Evolutionary conservation across 1,140 invertebrate genomes (phyloP).

Genomic region (Brachionus asplanchnoidis): DNA sequence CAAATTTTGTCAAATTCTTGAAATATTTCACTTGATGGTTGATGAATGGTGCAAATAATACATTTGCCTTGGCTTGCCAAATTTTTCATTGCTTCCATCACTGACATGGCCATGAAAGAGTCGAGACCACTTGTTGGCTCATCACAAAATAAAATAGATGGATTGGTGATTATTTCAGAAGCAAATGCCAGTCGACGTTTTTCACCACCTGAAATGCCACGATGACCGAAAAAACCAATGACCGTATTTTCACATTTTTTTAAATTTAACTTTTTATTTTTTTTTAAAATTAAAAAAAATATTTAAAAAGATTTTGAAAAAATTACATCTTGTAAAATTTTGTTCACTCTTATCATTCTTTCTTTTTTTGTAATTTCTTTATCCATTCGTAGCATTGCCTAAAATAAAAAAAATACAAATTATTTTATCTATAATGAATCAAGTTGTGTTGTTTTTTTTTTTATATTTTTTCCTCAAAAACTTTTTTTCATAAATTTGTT

Average conservation of each 20-base stretch:
- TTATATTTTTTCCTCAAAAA: too few relatives aligned
- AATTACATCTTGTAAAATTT: conserved; percentile 71
- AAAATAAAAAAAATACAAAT: background rate
- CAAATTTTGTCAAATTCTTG: conserved; percentile 72
- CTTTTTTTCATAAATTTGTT: too few relatives aligned
- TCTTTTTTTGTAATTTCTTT: conserved; percentile 68
- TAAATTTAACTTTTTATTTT: background rate
- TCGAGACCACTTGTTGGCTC: conserved; percentile 64
- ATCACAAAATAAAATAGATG: conserved; percentile 89
- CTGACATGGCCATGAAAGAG: conserved; percentile 82
- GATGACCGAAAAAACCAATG: conserved; percentile 55
- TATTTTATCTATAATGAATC: too few relatives aligned
- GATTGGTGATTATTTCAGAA: conserved; percentile 84
- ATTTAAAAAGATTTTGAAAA: background rate
- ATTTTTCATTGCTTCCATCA: conserved; percentile 69
- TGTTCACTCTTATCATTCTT: conserved; percentile 75
- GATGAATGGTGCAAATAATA: conserved; percentile 87
- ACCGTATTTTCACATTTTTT: conserved; percentile 35
- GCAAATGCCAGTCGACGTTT: conserved; percentile 88
- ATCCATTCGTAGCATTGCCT: conserved; percentile 69
- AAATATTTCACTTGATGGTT: conserved; percentile 87
- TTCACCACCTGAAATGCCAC: conserved; percentile 91
- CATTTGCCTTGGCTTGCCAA: conserved; percentile 77
- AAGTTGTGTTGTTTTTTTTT: too few relatives aligned
- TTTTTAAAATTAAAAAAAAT: background rate